These are phyloP conservation scores for Sphaeramia orbicularis DNA, from an alignment of 2,797 vertebrate genomes.

Conservation along the genomic window DNA sequence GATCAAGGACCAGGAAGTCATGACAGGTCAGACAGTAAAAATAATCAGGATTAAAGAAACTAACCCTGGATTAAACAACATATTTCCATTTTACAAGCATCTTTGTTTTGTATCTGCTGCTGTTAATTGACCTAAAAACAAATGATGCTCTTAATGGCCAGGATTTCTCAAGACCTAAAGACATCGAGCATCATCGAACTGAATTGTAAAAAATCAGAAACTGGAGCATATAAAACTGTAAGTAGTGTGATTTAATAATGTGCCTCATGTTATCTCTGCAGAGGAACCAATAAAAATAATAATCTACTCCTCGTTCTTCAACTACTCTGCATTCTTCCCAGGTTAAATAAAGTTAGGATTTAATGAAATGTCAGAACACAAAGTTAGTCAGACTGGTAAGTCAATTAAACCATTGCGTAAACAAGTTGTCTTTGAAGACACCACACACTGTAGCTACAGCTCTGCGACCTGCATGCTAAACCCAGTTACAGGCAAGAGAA, in stretches of 20 bases:
- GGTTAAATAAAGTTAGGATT: conserved; percentile 42
- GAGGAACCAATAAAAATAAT: not conserved
- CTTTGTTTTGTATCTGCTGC: conserved; percentile 13
- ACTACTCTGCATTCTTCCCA: conserved; percentile 3
- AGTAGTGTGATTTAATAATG: too few relatives aligned
- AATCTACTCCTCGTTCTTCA: conserved; percentile 2
- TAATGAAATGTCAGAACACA: conserved; percentile 31
- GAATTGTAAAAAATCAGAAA: conserved; percentile 1
- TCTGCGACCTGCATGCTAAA: conserved; percentile 77
- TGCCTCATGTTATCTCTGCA: not conserved
- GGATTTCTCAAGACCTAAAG: conserved; percentile 6
- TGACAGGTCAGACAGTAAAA: conserved; percentile 28
- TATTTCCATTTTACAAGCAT: conserved; percentile 13
- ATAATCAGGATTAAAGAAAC: conserved; percentile 29
- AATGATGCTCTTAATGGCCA: not conserved
- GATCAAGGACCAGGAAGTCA: not conserved
- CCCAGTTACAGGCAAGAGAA: conserved; percentile 78
- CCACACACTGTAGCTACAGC: conserved; percentile 69
- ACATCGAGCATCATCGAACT: conserved; percentile 19
- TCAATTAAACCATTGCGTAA: conserved; percentile 74
- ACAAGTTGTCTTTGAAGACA: conserved; percentile 79
- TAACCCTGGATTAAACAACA: conserved; percentile 25
- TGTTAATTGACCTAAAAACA: conserved; percentile 12
- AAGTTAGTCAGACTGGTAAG: conserved; percentile 65
- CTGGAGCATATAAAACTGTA: not conserved